phyloP scores from a whole-genome alignment of 1,140 invertebrate species.

The Drosophila ananassae region DNA sequence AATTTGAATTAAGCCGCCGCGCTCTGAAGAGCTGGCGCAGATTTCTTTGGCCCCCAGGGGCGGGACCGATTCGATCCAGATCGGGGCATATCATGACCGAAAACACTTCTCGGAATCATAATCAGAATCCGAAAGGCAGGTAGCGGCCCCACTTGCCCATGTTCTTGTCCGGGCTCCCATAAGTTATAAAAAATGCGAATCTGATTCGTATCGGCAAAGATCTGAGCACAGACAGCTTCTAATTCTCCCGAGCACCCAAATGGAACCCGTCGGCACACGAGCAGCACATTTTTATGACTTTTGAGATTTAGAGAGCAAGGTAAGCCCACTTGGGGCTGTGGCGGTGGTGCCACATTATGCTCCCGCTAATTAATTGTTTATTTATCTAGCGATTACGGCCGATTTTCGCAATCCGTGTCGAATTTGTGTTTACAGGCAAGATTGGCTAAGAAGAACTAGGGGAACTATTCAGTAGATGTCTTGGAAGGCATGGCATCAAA shows the following conservation, averaged over 20 bases:
- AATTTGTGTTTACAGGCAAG: slow-evolving; percentile 8
- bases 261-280: slow-evolving; percentile 19
- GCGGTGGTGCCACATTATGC: slow-evolving; percentile 46
- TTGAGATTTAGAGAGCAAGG: slow-evolving; percentile 44
- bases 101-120: slow-evolving; percentile 53
- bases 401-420: slow-evolving; percentile 47
- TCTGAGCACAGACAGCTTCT: slow-evolving; percentile 48
- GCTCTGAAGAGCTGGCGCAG: slow-evolving; percentile 37
- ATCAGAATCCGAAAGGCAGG: slow-evolving; percentile 55
- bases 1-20: slow-evolving; percentile 73
- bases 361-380: slow-evolving; percentile 77
- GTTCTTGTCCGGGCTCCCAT: slow-evolving; percentile 13
- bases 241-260: slow-evolving; percentile 38
- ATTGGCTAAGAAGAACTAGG: slow-evolving; percentile 1
- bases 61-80: slow-evolving; percentile 30
- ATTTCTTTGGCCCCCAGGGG: slow-evolving; percentile 48
- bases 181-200: slow-evolving; percentile 50
- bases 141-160: slow-evolving; percentile 60
- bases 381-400: slow-evolving; percentile 62
- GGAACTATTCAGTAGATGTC: neutral
- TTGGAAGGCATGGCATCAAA: neutral
- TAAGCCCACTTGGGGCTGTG: slow-evolving; percentile 3
- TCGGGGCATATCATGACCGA: slow-evolving; percentile 63
- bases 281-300: slow-evolving; percentile 27
- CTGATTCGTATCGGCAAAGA: slow-evolving; percentile 75